Evolutionary conservation across 2,888 invertebrate genomes (phyloP), one percentile per base, ranked within the genome.

Genomic region (Petrolisthes cinctipes): DNA sequence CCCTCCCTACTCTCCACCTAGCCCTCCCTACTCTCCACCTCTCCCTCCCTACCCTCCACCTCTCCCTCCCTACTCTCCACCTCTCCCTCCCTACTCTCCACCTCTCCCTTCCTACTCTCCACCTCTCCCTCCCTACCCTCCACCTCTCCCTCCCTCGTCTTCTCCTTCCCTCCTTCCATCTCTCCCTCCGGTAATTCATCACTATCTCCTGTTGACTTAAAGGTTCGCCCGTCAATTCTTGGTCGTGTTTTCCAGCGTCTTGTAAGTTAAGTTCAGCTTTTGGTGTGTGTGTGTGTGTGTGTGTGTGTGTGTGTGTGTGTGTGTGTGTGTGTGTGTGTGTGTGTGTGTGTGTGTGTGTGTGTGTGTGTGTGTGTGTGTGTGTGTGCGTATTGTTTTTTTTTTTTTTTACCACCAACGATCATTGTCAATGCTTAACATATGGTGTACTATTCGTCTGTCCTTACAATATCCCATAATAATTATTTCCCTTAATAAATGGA

Each of bases 191-290:
- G 56, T 37, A 79, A 79, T 79, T 79, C 78, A 79, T 79, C 78
- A 79, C 78, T 79, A 56, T 20, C 78, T 79, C 54, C 54, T 79
- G 78, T 79, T 79, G 78, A 79, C 56, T 79, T 37, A 17, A 79
- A 56, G 56, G 54, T 79, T n/a, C 56, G 37, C 37, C 37, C 37
- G 37, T 37, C 37, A 37, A 37, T 61, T 61, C 61, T 1, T 61
- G 17, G 61, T 61, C 11, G 17, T 61, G 17, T 61, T 11, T 17
- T 61, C 37, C 37, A 37, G 37, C 37, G 37, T 37, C 37, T 37
- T 37, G 37, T 37, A 37, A 37, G 37, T 37, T 37, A 37, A 37
- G 37, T 37, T 37, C 37, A 37, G 37, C 37, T 37, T 37, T 37
- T 37, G 37, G 37, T 37, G 37, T 37, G 37, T n/a, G n/a, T n/a